Conservation (phyloP, 2,888 invertebrate genomes). For the Hecatera dysodea region DNA sequence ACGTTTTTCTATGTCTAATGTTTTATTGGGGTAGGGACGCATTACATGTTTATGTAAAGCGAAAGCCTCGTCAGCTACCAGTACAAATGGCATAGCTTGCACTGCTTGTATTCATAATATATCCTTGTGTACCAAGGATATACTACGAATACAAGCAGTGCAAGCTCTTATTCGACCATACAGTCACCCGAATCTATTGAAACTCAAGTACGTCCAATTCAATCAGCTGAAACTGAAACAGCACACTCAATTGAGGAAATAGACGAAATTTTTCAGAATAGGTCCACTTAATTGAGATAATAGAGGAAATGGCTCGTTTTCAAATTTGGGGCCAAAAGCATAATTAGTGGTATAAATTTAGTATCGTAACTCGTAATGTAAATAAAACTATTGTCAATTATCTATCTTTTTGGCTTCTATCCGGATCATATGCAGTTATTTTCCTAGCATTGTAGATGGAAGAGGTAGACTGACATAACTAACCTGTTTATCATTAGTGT, state of each 20-base stretch:
- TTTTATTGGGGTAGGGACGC: conserved; percentile 39
- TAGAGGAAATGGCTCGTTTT: conserved; percentile 3
- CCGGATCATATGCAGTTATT: no score
- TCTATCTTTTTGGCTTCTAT: no score
- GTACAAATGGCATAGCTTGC: conserved; percentile 35
- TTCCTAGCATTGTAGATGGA: no score
- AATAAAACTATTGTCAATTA: no score
- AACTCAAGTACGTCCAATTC: conserved; percentile 29
- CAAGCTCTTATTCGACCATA: conserved; percentile 50
- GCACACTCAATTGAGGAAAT: conserved; percentile 53
- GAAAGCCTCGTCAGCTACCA: conserved; percentile 40
- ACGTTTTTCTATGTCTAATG: conserved; percentile 41
- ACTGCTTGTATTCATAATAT: no score
- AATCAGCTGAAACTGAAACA: conserved; percentile 47
- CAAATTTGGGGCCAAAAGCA: no score
- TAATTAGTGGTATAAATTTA: no score
- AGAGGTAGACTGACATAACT: no score
- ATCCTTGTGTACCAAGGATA: conserved; percentile 46
- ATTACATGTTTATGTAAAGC: conserved; percentile 42
- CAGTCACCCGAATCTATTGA: conserved; percentile 37
- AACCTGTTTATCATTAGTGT: no score
- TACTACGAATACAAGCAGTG: conserved; percentile 49
- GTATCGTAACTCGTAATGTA: no score
- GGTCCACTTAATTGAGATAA: conserved; percentile 29
- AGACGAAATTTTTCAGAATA: conserved; percentile 43